Base-by-base conservation (phyloP, 2,888 invertebrate species). In the Brenthis hecate region DNA sequence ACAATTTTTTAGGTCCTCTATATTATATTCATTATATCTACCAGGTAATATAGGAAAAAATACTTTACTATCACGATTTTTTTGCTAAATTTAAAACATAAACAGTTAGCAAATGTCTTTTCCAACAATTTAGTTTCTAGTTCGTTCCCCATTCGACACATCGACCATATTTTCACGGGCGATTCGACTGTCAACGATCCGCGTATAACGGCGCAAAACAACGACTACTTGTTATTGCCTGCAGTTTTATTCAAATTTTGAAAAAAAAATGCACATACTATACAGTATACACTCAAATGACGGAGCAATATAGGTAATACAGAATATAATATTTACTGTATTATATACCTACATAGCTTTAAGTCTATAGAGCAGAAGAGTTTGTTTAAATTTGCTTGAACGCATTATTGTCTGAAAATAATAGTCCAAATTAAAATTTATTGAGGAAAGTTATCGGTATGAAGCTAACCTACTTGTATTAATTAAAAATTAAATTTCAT, bases 181-280 rank as follows among this genome's bases (percentile, higher is more conserved):
- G 68, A 65, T 65, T 63, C 51, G 51, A 60, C 58, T 62, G 66
- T 65, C 70, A 68, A 54, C 65, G 58, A 58, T 48, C 57, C 65
- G 68, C 61, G 51, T 51, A 55, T 62, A 56, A 68, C 55, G 65
- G 57, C 68, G 53, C n/a, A 55, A 54, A 62, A 60, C 60, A 50
- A 56, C 19, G 36, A 47, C 43, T 54, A 61, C 50, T 56, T 56
- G 62, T 68, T 71, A 73, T 70, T 64, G 73, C 62, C 63, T 73
- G 60, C 69, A 68, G 50, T 71, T 73, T 70, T 71, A 73, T 69
- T 71, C 69, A 66, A 73, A 73, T 69, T 16, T 28, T 66, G 54
- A 53, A 53, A 53, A 47, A 47, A 51, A 43, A 43, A 23, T n/a
- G 51, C 50, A 19, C 36, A 16, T 53, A 32, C 28, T 28, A 28